phyloP scores from a whole-genome alignment of 2,113 vertebrate genomes.

The Martes martes region DNA sequence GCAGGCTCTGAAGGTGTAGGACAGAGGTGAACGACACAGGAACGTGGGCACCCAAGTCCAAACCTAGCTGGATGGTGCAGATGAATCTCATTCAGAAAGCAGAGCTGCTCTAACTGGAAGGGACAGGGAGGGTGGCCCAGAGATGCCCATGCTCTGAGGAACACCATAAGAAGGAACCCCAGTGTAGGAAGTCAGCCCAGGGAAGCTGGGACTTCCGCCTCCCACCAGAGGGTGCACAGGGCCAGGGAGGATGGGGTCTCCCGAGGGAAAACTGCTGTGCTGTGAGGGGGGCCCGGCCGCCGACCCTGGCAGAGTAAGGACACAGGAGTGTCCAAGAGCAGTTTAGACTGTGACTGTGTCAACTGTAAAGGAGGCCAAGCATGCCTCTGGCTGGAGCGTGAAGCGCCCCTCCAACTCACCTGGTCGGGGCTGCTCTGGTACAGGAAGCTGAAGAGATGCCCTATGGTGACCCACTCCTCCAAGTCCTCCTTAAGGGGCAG shows the following conservation, averaged over 20 bases:
- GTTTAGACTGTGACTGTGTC: neutral
- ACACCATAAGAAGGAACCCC: neutral
- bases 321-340: neutral
- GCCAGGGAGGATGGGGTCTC: neutral
- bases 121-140: neutral
- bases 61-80: neutral
- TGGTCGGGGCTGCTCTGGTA: slow-evolving; percentile 80
- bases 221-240: neutral
- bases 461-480: slow-evolving; percentile 90
- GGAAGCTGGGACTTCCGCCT: neutral
- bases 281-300: neutral
- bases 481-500: slow-evolving; percentile 91
- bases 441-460: slow-evolving; percentile 86
- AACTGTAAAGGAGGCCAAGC: neutral
- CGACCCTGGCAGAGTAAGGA: neutral
- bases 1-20: neutral
- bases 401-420: slow-evolving; percentile 9
- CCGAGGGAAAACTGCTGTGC: neutral
- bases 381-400: neutral
- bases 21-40: neutral
- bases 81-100: neutral
- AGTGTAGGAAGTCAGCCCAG: neutral
- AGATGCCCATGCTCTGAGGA: neutral
- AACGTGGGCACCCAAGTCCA: neutral
- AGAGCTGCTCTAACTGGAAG: neutral